phyloP scores from a whole-genome alignment of 2,888 invertebrate genomes.

The Rhingia campestris region DNA sequence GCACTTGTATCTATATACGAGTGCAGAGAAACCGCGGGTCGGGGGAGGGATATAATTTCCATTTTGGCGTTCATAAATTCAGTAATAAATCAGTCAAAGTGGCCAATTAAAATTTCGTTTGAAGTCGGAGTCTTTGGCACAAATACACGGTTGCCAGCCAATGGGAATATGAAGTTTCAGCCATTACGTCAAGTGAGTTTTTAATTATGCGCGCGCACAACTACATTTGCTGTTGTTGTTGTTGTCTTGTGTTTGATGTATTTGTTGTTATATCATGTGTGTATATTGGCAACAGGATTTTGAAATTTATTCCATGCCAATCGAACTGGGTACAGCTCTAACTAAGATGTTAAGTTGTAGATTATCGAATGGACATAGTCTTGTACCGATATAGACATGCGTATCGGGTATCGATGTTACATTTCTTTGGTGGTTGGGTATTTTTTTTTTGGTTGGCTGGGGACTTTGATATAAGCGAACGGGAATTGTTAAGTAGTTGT shows the following conservation, averaged over 20 bases:
- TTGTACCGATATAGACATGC: slow-evolving; percentile 47
- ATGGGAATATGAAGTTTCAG: slow-evolving; percentile 43
- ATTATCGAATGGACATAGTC: slow-evolving; percentile 58
- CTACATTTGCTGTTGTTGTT: slow-evolving; percentile 3
- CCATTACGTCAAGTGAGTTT: slow-evolving; percentile 26
- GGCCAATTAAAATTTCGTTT: slow-evolving; percentile 74
- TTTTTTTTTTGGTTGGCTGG: slow-evolving; percentile 2
- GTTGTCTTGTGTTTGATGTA: slow-evolving; percentile 10
- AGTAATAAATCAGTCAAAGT: slow-evolving; percentile 74
- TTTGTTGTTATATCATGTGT: slow-evolving; percentile 31
- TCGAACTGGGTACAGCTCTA: slow-evolving; percentile 36
- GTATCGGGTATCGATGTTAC: slow-evolving; percentile 59
- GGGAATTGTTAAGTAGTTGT: slow-evolving; percentile 43
- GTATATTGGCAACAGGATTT: slow-evolving; percentile 62
- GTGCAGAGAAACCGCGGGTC: not conserved
- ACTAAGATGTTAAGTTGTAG: slow-evolving; percentile 73
- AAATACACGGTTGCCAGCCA: slow-evolving; percentile 27
- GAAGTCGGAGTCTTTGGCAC: slow-evolving; percentile 38
- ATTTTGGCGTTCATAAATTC: slow-evolving; percentile 71
- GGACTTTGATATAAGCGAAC: slow-evolving; percentile 12
- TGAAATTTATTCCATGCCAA: slow-evolving; percentile 68
- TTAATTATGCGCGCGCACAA: slow-evolving; percentile 57
- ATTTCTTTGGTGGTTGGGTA: slow-evolving; percentile 13
- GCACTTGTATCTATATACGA: not conserved
- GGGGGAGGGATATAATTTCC: slow-evolving; percentile 53